Evolutionary conservation across 92 coral and sea anemone species (phyloP), one percentile per base, ranked within the genome.

Genomic region (Palythoa heliodiscus): DNA sequence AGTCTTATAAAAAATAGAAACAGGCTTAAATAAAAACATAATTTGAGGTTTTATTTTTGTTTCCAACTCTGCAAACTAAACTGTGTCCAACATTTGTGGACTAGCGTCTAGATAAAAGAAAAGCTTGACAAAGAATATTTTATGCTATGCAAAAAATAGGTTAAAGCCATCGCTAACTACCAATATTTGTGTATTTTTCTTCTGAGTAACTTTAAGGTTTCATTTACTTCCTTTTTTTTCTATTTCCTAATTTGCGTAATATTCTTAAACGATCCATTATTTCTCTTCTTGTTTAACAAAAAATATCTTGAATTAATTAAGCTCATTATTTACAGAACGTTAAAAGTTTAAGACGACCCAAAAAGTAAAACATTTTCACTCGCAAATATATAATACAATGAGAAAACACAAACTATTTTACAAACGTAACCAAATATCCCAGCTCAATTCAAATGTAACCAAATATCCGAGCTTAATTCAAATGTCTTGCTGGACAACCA

Each of bases 281-380:
- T 80, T 13, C 39, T 78, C 15, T 47, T 63, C 53, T 73, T 19
- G 73, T 80, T 47, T 80, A 80, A 80, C 70, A 70, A 80, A 80
- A 80, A 80, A 80, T 80, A 80, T 80, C 60, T 80, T 48, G 74
- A 64, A 80, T 66, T 80, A 48, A 64, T 80, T 64, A 43, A 47
- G 17, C 84, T 64, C 73, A 80, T 20, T 80, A 80, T 80, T 80
- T 80, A 80, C 84, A 80, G 63, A 80, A 67, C 73, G 72, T 67
- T 47, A 64, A 79, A 64, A 79, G 73, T 47, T 76, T 68, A 64
- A 66, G 39, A 20, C 50, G 58, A 80, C 73, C 43, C 54, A 66
- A 80, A 66, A 64, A 22, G 74, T 22, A 66, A 80, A 64, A 78
- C 66, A 64, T 66, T 80, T 3, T 47, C 58, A 67, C 58, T 43